These are phyloP conservation scores for Podargus strigoides DNA, from an alignment of 2,797 vertebrate species.

Conservation along the genomic window DNA sequence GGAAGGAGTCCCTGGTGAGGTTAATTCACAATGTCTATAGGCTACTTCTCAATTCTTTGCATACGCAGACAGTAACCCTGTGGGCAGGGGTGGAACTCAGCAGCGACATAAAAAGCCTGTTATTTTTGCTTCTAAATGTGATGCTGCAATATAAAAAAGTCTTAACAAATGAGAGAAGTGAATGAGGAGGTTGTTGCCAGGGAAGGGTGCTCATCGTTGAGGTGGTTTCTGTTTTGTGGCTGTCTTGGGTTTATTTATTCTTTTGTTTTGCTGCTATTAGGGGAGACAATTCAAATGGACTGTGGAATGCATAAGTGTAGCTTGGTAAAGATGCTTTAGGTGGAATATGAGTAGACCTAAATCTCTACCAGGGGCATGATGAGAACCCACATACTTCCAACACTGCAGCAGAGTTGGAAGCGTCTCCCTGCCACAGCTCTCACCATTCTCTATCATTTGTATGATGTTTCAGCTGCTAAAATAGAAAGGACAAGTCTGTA, in stretches of 20 bases:
- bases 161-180: constrained; percentile 7
- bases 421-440: neutral
- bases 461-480: neutral
- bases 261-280: neutral
- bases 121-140: neutral
- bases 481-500: neutral
- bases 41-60: neutral
- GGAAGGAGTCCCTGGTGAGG: neutral
- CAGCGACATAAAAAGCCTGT: neutral
- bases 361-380: neutral
- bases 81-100: neutral
- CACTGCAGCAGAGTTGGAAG: neutral
- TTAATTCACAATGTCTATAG: neutral
- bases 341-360: neutral
- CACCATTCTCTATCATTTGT: neutral
- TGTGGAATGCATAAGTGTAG: neutral
- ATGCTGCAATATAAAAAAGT: neutral
- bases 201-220: neutral
- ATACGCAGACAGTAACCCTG: neutral
- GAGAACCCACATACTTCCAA: neutral
- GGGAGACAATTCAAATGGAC: neutral
- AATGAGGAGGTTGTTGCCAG: constrained; percentile 9
- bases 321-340: neutral
- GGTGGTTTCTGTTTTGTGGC: neutral
- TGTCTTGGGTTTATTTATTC: neutral